Evolutionary conservation across 2,888 invertebrate species (phyloP), one percentile per base, ranked within the genome.

Genomic region (Trisateles emortualis): DNA sequence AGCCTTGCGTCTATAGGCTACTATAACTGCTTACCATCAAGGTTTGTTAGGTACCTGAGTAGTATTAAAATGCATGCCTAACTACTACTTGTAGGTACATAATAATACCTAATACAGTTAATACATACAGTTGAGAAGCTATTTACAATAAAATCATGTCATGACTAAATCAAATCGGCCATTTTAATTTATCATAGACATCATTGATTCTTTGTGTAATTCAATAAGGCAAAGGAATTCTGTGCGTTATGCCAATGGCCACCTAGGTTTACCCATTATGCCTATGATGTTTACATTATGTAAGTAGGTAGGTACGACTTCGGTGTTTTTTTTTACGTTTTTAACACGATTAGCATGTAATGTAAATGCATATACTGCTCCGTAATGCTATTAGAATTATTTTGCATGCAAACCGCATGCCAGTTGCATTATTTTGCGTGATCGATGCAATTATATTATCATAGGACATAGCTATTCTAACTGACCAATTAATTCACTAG

Each of bases 351-450:
- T 33, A 29, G 65, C 61, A 65, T 61, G 54, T 50, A 54, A 52
- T 66, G 54, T 65, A 50, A 69, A 42, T 22, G 17, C 36, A 51
- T 35, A 46, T 17, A 49, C 36, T 49, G 47, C 59, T 53, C 67
- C 46, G 30, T 33, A 32, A 33, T 10, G 10, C 49, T 2, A 19
- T 3, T 5, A 19, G 5, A 2, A 19, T 5, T 52, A 52, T 64
- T 48, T 64, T 64, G 51, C 62, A 66, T 66, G 19, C 19, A 66
- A 57, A 58, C 66, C 51, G 61, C 66, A 60, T 36, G 44, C 44
- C 36, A 49, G 45, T 70, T 62, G 53, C 55, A 62, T 52, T 64
- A 62, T 59, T 53, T 71, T 42, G 62, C 70, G 67, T 68, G 66
- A 24, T 32, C 0, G 44, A 2, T 35, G 14, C 57, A 56, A 61